Evolutionary conservation across 2,113 vertebrate genomes (phyloP).

Genomic region (Piprites chloris): DNA sequence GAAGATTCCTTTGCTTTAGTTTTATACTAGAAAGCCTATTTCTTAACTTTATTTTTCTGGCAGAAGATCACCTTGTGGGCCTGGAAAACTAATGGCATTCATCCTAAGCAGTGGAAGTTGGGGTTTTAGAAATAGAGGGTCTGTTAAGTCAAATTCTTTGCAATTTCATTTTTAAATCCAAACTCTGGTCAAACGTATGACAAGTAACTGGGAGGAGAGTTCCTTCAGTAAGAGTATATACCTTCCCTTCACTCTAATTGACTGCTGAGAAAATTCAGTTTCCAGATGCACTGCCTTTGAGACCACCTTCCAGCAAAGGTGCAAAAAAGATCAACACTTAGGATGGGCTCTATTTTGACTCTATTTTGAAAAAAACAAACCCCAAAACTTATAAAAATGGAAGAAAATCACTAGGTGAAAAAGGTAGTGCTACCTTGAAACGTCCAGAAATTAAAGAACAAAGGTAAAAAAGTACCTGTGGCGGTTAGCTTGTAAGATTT

Average conservation of each 20-base stretch:
- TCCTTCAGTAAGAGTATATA: neutral
- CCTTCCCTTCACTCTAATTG: neutral
- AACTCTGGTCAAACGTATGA: neutral
- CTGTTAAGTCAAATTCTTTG: neutral
- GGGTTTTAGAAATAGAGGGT: neutral
- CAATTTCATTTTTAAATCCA: neutral
- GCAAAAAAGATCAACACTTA: neutral
- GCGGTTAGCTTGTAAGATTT: neutral
- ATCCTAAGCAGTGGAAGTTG: neutral
- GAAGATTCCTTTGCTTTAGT: neutral
- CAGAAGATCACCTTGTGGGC: neutral
- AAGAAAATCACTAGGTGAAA: neutral
- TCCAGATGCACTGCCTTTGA: neutral
- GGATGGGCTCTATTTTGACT: neutral
- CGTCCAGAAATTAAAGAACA: neutral
- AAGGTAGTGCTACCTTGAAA: neutral
- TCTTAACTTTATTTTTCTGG: neutral
- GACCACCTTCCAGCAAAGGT: neutral
- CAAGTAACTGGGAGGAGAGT: neutral
- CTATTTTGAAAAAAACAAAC: neutral
- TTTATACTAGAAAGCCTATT: neutral
- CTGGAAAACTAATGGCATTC: neutral
- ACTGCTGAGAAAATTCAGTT: neutral
- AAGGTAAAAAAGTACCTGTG: neutral
- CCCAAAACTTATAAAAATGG: neutral